Evolutionary conservation across 2,888 invertebrate genomes (phyloP).

Genomic region (Pyrrhosoma nymphula): DNA sequence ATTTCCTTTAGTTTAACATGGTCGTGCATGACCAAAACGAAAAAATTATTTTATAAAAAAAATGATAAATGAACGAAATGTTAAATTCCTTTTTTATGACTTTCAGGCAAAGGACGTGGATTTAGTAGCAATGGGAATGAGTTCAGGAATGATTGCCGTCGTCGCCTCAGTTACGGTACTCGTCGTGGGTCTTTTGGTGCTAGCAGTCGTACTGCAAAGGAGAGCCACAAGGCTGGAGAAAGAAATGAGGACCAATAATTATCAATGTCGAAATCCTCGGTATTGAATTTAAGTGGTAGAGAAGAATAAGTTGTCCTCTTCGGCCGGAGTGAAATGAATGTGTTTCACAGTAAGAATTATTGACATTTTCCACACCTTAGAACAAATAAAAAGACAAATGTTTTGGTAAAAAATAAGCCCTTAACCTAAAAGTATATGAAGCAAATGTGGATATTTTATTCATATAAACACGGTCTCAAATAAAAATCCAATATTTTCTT

Average conservation of each 20-base stretch:
- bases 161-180: background rate
- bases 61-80: no score
- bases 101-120: background rate
- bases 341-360: background rate
- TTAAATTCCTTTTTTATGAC: background rate
- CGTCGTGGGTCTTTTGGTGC: constrained; percentile 32
- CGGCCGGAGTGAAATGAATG: background rate
- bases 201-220: constrained; percentile 1
- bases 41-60: no score
- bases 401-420: background rate
- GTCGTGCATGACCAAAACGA: no score
- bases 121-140: constrained; percentile 19
- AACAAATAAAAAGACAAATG: background rate
- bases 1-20: no score
- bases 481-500: background rate
- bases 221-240: background rate
- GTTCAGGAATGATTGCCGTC: constrained; percentile 18
- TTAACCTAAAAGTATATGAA: background rate
- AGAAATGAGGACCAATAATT: background rate
- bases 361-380: background rate
- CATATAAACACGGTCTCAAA: no score
- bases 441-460: background rate
- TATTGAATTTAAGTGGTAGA: background rate
- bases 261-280: constrained; percentile 48
- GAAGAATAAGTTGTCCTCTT: background rate